These are phyloP conservation scores for Hypercompe scribonia DNA, from an alignment of 2,888 invertebrate species.

Conservation along the genomic window DNA sequence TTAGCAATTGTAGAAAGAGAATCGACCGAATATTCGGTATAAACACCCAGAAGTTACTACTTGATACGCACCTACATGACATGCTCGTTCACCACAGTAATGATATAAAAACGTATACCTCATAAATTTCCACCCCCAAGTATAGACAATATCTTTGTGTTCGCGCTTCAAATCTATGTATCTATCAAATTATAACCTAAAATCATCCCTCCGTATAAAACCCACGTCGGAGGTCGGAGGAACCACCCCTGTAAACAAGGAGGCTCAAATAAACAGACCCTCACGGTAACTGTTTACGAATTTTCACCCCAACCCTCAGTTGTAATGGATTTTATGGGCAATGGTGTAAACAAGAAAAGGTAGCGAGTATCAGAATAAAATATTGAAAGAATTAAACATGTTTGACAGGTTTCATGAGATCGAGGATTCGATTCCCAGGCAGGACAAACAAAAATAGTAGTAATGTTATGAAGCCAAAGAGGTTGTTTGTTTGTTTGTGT, in stretches of 20 bases:
- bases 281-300: slow-evolving; percentile 49
- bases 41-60: neutral
- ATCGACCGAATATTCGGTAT: no score
- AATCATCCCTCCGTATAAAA: slow-evolving; percentile 30
- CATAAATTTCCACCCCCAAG: slow-evolving; percentile 7
- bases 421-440: no score
- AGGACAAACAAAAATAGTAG: no score
- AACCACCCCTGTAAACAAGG: slow-evolving; percentile 42
- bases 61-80: neutral
- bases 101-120: neutral
- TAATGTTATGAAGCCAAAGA: no score
- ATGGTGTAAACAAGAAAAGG: slow-evolving; percentile 7
- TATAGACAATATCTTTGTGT: slow-evolving; percentile 5
- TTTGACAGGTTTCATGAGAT: no score
- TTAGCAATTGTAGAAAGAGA: no score
- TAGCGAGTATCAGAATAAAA: slow-evolving; percentile 10
- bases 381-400: neutral
- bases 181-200: slow-evolving; percentile 10
- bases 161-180: slow-evolving; percentile 1
- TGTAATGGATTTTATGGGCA: slow-evolving; percentile 52
- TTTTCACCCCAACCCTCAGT: slow-evolving; percentile 45
- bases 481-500: no score
- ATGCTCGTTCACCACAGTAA: neutral
- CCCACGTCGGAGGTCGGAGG: slow-evolving; percentile 22
- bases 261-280: slow-evolving; percentile 50